Conservation (phyloP, 2,888 invertebrate genomes). For the Maniola hyperantus region DNA sequence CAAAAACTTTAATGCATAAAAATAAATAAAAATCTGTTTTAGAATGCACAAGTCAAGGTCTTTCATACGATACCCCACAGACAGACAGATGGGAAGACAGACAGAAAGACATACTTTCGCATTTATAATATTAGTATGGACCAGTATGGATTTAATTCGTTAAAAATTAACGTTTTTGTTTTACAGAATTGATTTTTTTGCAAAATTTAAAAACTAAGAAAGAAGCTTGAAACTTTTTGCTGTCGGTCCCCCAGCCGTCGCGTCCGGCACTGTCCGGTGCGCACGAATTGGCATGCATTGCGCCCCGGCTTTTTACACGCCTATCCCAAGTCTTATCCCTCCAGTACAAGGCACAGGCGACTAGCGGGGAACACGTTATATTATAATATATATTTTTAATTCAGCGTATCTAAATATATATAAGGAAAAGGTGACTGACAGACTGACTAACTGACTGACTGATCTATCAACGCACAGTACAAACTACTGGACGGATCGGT, state of each 20-base stretch:
- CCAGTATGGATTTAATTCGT: no score
- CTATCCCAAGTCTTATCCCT: conserved; percentile 56
- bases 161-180: neutral
- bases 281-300: conserved; percentile 78
- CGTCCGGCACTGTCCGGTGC: conserved; percentile 59
- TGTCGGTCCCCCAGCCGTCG: conserved; percentile 50
- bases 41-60: no score
- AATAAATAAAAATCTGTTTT: no score
- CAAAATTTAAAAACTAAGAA: neutral
- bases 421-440: no score
- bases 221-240: conserved; percentile 40
- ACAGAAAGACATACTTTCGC: neutral
- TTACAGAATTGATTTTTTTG: neutral
- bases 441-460: no score
- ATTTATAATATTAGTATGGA: neutral
- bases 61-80: no score
- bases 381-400: no score
- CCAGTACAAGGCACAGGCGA: conserved; percentile 40
- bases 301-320: conserved; percentile 73
- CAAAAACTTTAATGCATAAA: no score
- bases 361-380: conserved; percentile 31
- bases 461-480: no score
- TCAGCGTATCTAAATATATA: no score
- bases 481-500: no score
- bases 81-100: no score